Evolutionary conservation across 1,140 invertebrate species (phyloP).

Genomic region (Brachionus sp.): DNA sequence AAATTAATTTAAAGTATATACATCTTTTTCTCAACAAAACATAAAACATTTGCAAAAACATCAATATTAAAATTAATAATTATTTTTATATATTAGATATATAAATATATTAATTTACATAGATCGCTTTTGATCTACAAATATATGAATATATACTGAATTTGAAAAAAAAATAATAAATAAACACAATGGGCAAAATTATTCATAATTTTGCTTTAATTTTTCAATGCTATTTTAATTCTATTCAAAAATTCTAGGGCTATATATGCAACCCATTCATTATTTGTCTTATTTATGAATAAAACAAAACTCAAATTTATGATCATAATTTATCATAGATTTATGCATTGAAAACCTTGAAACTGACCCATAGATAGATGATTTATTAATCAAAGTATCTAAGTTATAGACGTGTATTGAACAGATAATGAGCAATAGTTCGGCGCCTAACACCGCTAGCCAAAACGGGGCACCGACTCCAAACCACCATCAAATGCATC

Average conservation of each 20-base stretch:
- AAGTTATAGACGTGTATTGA: not conserved
- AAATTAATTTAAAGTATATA: not conserved
- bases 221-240: not conserved
- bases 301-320: not conserved
- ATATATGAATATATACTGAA: not conserved
- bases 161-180: not conserved
- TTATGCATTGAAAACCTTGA: not conserved
- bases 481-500: not conserved
- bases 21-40: not conserved
- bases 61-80: not conserved
- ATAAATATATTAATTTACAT: no score
- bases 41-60: not conserved
- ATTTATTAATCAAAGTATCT: not conserved
- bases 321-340: conserved; percentile 3
- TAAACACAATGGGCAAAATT: conserved; percentile 15
- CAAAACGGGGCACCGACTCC: not conserved
- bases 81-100: not conserved
- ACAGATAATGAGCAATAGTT: not conserved
- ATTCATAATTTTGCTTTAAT: not conserved
- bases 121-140: not conserved
- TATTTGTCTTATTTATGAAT: not conserved
- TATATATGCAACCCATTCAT: not conserved
- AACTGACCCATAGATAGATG: conserved; percentile 26
- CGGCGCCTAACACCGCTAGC: not conserved
- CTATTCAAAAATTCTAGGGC: not conserved